Conservation (phyloP, 2,888 invertebrate genomes). For the Cybosia mesomella region DNA sequence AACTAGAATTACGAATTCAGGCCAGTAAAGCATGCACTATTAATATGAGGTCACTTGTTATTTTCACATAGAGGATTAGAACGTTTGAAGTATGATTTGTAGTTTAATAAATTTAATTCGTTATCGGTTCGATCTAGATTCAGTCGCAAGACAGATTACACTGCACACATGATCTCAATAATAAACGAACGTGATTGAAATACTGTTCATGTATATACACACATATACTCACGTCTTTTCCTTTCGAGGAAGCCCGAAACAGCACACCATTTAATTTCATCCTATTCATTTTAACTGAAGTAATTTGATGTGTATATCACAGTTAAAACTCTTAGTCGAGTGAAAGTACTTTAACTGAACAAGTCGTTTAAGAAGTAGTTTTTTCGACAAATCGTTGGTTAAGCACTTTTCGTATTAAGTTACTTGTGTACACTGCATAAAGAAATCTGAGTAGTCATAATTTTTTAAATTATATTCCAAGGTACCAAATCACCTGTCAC, state of each 20-base stretch:
- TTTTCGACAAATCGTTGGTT: not conserved
- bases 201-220: not conserved
- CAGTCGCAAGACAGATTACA: not conserved
- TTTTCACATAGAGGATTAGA: not conserved
- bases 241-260: not conserved
- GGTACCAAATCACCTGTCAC: too few species aligned
- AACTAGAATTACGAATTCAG: conserved; percentile 30
- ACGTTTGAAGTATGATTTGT: conserved; percentile 3
- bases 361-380: not conserved
- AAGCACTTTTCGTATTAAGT: not conserved
- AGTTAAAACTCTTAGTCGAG: not conserved
- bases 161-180: not conserved
- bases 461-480: not conserved
- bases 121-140: not conserved
- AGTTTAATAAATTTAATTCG: not conserved
- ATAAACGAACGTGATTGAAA: conserved; percentile 1
- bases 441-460: not conserved
- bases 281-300: not conserved
- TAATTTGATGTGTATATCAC: not conserved
- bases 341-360: not conserved
- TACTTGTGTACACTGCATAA: too few species aligned
- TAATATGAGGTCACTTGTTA: not conserved
- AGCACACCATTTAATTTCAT: not conserved
- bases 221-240: not conserved
- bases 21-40: conserved; percentile 3